phyloP scores from a whole-genome alignment of 2,797 vertebrate genomes.

The Eulemur coronatus region DNA sequence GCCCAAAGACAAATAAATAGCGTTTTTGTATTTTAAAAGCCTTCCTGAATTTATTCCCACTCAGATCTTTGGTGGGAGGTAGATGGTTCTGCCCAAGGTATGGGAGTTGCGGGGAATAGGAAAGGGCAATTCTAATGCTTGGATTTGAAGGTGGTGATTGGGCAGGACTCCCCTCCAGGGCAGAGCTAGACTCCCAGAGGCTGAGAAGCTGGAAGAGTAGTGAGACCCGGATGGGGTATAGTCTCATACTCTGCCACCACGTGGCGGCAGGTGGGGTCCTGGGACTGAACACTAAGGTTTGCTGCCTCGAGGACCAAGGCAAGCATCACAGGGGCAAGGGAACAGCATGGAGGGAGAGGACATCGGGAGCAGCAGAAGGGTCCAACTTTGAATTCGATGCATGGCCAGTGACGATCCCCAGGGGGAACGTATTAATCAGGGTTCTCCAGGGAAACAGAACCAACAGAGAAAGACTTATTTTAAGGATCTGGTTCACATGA shows the following conservation, averaged over 20 bases:
- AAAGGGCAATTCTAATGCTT: neutral
- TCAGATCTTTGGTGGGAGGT: neutral
- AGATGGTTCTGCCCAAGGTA: neutral
- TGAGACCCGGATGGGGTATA: neutral
- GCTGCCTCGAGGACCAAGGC: neutral
- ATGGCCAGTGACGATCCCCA: neutral
- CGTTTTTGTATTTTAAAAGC: neutral
- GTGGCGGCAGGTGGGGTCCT: neutral
- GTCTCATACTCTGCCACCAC: neutral
- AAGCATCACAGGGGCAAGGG: neutral
- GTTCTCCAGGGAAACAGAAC: neutral
- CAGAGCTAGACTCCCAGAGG: neutral
- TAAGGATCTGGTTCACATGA: neutral
- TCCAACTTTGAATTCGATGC: neutral
- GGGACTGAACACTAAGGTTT: neutral
- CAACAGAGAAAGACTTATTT: neutral
- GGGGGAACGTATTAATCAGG: neutral
- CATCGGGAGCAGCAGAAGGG: neutral
- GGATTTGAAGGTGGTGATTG: neutral
- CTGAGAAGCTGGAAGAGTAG: neutral
- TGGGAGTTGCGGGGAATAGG: neutral
- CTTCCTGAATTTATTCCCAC: neutral
- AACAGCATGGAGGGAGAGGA: rapidly evolving
- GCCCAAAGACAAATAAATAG: neutral
- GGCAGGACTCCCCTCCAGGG: neutral